Evolutionary conservation across 2,797 vertebrate species (phyloP), one percentile per base, ranked within the genome.

Genomic region (Geotrypetes seraphini): DNA sequence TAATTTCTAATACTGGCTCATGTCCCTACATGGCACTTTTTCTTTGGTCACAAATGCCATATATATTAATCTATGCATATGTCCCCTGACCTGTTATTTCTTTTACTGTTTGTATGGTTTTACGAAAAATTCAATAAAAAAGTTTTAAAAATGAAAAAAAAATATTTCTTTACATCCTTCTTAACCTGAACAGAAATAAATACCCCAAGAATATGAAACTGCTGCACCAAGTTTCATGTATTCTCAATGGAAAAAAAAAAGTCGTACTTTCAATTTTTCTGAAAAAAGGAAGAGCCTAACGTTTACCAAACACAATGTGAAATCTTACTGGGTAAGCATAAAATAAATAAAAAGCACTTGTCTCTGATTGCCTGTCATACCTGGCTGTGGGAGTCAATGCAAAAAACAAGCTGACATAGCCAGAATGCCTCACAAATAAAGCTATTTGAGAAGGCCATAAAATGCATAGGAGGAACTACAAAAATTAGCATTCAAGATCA

Each of bases 391-490:
- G 19, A 43, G 31, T 43, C 30, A 33, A 21, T 45, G 31, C 15
- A n/a, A 12, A 33, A 35, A 40, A 13, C 41, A 30, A 2, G 7
- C 7, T 25, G 40, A 18, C 9, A 13, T 26, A 41, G 25, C 18
- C 43, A 39, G 17, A 38, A 32, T 43, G 14, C 33, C 8, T 56
- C 45, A 47, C 50, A 46, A 55, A 59, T 55, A 51, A 43, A 50
- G 13, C 10, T 61, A 28, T 41, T 24, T 26, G 37, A 31, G 12
- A 35, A 14, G 41, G 13, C 12, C 32, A 12, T 16, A 8, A 22
- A 21, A 38, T 25, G 10, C 28, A 49, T 37, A 12, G 19, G n/a
- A 33, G 1, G 2, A 29, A 53, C 37, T 11, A 33, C 15, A 19
- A 9, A 28, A 25, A 5, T 3, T 42, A 28, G 5, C 22, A 29